Percentiles rank a stretch among this genome's conserved stretches.
Evolutionary conservation across 2,888 invertebrate genomes (phyloP).

Genomic region (Colostygia pectinataria): DNA sequence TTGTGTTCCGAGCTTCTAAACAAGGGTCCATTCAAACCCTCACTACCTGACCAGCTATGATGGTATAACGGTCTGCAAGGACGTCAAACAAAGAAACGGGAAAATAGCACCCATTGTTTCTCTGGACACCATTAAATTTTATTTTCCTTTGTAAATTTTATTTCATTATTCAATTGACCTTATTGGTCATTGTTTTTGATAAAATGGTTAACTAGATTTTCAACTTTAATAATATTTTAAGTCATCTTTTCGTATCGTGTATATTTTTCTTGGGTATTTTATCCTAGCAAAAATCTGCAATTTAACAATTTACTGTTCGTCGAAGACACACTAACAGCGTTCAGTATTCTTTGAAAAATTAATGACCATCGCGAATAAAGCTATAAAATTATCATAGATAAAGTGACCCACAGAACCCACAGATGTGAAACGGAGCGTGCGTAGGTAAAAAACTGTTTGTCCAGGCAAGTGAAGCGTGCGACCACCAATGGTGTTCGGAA

Average conservation of each 20-base stretch:
- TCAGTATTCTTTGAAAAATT: slow-evolving; percentile 21
- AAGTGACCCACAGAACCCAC: slow-evolving; percentile 18
- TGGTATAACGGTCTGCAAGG: slow-evolving; percentile 58
- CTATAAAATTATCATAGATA: slow-evolving; percentile 29
- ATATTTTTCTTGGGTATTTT: too few relatives aligned
- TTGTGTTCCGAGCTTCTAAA: slow-evolving; percentile 28
- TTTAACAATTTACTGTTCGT: slow-evolving; percentile 7
- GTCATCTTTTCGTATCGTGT: too few relatives aligned
- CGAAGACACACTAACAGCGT: neutral
- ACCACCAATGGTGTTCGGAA: slow-evolving; percentile 45
- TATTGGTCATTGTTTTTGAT: slow-evolving; percentile 27
- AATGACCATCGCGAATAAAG: slow-evolving; percentile 24
- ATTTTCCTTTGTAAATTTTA: slow-evolving; percentile 33
- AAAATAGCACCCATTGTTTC: slow-evolving; percentile 63
- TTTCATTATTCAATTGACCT: too few relatives aligned
- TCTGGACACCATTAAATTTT: slow-evolving; percentile 54
- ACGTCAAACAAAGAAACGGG: slow-evolving; percentile 47
- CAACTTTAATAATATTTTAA: neutral
- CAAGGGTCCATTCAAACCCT: slow-evolving; percentile 44
- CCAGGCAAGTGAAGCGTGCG: slow-evolving; percentile 40
- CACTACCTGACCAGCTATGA: slow-evolving; percentile 53
- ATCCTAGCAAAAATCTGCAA: neutral
- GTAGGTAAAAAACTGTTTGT: slow-evolving; percentile 38
- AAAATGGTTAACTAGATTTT: slow-evolving; percentile 3
- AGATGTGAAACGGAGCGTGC: slow-evolving; percentile 32